Percentiles rank a stretch among this genome's conserved stretches.
Evolutionary conservation across 30 jellyfish, hydroid and myxozoan genomes (phyloP).

Genomic region (Turritopsis rubra): DNA sequence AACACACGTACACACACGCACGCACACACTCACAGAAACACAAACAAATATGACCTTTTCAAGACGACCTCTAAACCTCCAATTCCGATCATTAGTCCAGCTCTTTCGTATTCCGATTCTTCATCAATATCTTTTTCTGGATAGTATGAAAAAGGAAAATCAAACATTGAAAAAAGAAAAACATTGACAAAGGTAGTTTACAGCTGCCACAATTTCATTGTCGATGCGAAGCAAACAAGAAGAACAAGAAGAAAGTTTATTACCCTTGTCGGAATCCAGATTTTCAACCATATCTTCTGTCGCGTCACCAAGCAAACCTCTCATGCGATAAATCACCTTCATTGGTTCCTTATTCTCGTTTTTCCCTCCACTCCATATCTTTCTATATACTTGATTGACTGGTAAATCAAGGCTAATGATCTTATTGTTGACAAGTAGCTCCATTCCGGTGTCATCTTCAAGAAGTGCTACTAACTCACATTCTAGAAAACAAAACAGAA

Average conservation of each 20-base stretch:
- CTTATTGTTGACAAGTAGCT: constrained; percentile 87
- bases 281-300: constrained; percentile 93
- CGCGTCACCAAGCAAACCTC: constrained; percentile 96
- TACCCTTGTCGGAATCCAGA: constrained; percentile 68
- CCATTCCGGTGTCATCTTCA: constrained; percentile 97
- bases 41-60: constrained; percentile 40
- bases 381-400: constrained; percentile 77
- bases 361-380: constrained; percentile 78
- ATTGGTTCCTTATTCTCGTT: constrained; percentile 84
- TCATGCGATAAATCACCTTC: constrained; percentile 85
- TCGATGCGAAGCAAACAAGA: background rate
- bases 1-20: no score
- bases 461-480: constrained; percentile 86
- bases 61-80: constrained; percentile 70
- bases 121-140: constrained; percentile 86
- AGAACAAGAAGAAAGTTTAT: background rate
- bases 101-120: constrained; percentile 69
- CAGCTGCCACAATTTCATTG: background rate
- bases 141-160: background rate
- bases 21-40: no score
- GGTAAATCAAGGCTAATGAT: constrained; percentile 91
- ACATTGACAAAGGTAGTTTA: background rate
- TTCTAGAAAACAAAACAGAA: constrained; percentile 38
- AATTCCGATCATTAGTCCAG: constrained; percentile 58
- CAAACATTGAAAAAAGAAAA: background rate